A percentile compares a stretch with the other conserved stretches of the same genome.
Conservation (phyloP, 1,140 invertebrate genomes). For the Nixonia krombeini region DNA sequence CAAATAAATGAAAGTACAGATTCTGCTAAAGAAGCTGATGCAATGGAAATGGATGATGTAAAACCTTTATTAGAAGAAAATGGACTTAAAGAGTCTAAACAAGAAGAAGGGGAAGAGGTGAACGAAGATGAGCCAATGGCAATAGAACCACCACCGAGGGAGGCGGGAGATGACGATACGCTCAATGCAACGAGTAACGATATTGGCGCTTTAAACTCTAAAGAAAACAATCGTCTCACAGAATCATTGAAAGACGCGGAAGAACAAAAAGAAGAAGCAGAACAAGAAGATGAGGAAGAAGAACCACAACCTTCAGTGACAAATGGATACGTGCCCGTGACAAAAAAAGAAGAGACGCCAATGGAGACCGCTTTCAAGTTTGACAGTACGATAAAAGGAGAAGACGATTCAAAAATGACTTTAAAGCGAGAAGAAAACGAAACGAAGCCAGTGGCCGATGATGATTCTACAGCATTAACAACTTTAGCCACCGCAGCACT, state of each 20-base stretch:
- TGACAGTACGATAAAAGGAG: constrained; percentile 29
- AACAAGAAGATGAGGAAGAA: constrained; percentile 22
- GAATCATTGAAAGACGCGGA: background rate
- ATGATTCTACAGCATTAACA: constrained; percentile 77
- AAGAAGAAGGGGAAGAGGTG: background rate
- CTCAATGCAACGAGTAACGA: no score
- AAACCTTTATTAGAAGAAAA: background rate
- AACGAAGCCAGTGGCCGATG: constrained; percentile 48
- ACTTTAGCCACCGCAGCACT: constrained; percentile 82
- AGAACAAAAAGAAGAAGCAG: constrained; percentile 6
- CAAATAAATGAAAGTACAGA: background rate
- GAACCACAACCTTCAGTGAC: constrained; percentile 30
- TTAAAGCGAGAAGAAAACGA: constrained; percentile 56
- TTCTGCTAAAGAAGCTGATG: background rate
- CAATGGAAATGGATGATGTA: background rate
- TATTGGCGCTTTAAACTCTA: no score
- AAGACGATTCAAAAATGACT: constrained; percentile 32
- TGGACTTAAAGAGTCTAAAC: background rate
- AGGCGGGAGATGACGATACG: background rate
- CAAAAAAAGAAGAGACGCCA: constrained; percentile 49
- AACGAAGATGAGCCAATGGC: background rate
- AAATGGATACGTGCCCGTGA: constrained; percentile 48
- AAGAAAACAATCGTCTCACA: no score
- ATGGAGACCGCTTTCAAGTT: constrained; percentile 28
- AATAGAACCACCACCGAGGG: background rate